Base-by-base conservation (phyloP, 2,797 vertebrate species). In the Dicrostonyx torquatus region DNA sequence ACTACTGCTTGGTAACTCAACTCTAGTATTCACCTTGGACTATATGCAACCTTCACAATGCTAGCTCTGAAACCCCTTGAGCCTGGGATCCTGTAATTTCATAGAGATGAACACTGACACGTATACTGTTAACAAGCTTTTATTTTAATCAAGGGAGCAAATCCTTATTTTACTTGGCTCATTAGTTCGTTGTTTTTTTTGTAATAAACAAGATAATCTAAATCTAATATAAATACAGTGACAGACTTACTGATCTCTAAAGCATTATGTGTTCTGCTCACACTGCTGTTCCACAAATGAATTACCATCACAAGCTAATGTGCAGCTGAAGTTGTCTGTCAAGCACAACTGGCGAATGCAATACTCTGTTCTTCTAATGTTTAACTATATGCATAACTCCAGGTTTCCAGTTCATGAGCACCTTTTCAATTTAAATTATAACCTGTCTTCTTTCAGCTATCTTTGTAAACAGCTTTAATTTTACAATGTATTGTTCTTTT, bases 111-210 rank as follows among this genome's bases (percentile, higher is more conserved):
- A 72, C 29, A 43, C 13, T 82, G 31, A 45, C 15, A 72, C 84
- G 26, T 37, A 29, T 70, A 93, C 15, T 91, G 79, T 34, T 45
- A 60, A 82, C 14, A 37, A 87, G 55, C 62, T n/a, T 77, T 90
- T 68, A 72, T 90, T 94, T 91, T 77, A 93, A 91, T 85, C 10
- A n/a, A 75, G 11, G 31, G 70, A 87, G 60, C 40, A 68, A 76
- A 77, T n/a, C 24, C 53, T 89, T 78, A 73, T 73, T 90, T 95
- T 62, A 60, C 55, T 85, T 64, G 48, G n/a, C 10, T 29, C 78
- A 87, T 60, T 86, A 90, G 72, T 88, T 91, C 62, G 24, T 20
- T 55, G 29, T 22, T 75, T 89, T 75, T 89, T 93, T 40, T 91
- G 34, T 6, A 40, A 70, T 70, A 79, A 92, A 62, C 60, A 87